Percentiles rank a stretch among this genome's conserved stretches.
Evolutionary conservation across 2,797 vertebrate genomes (phyloP).

Genomic region (Sciaenops ocellatus): DNA sequence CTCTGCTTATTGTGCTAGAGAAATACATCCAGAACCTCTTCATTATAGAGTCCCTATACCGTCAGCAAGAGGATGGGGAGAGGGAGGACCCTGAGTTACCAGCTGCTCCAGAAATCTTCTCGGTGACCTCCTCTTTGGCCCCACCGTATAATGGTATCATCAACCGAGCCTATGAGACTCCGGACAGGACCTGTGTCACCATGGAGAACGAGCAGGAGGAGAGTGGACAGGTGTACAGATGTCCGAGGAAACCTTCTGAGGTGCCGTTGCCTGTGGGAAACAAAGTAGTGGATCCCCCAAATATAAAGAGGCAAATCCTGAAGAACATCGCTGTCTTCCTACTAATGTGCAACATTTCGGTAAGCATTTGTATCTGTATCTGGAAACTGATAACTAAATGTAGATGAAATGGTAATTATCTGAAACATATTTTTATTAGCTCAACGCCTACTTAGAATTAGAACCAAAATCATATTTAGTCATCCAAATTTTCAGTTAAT

Average conservation of each 20-base stretch:
- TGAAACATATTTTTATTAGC: background rate
- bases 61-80: conserved; percentile 77
- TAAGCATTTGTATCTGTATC: conserved; percentile 78
- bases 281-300: conserved; percentile 48
- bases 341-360: conserved; percentile 96
- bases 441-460: background rate
- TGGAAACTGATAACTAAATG: background rate
- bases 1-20: conserved; percentile 91
- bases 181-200: conserved; percentile 58
- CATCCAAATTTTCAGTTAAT: background rate
- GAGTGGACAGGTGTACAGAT: conserved; percentile 66
- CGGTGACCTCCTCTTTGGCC: conserved; percentile 82
- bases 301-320: conserved; percentile 87
- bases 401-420: background rate
- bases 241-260: conserved; percentile 68
- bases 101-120: conserved; percentile 85
- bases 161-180: conserved; percentile 77
- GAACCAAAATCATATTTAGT: background rate
- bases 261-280: conserved; percentile 57
- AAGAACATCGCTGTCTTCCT: conserved; percentile 94
- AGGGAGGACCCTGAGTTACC: conserved; percentile 71
- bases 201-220: conserved; percentile 73
- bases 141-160: conserved; percentile 84
- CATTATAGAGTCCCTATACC: conserved; percentile 94
- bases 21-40: conserved; percentile 97